Conservation (phyloP, 2,797 vertebrate species). For the Rachycentron canadum region DNA sequence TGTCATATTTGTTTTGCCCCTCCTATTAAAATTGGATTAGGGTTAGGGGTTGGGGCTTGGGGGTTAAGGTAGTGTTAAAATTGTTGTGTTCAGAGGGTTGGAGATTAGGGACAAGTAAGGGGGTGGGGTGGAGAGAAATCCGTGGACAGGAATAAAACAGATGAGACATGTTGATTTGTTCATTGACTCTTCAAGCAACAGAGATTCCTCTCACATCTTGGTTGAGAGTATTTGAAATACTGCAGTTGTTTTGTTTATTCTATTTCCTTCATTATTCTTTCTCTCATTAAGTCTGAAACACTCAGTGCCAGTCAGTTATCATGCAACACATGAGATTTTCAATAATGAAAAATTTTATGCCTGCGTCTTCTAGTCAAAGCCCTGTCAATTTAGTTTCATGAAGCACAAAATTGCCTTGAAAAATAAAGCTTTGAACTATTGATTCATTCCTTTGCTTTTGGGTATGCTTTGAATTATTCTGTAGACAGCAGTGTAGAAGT, state of each 20-base stretch:
- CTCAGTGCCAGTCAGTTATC: slow-evolving; percentile 50
- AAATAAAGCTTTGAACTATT: slow-evolving; percentile 78
- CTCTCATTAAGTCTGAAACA: slow-evolving; percentile 54
- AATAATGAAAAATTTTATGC: slow-evolving; percentile 65
- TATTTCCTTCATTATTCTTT: slow-evolving; percentile 50
- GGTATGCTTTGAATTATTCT: slow-evolving; percentile 71
- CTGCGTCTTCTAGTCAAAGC: slow-evolving; percentile 64
- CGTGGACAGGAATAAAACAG: slow-evolving; percentile 7
- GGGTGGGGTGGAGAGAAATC: not conserved
- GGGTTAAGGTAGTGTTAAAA: not conserved
- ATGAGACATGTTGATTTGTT: slow-evolving; percentile 36
- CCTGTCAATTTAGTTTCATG: slow-evolving; percentile 64
- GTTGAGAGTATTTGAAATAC: slow-evolving; percentile 23
- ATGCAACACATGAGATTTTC: slow-evolving; percentile 54
- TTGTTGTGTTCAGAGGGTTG: not conserved
- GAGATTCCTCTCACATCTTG: slow-evolving; percentile 29
- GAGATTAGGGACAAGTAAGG: slow-evolving; percentile 14
- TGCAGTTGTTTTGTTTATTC: slow-evolving; percentile 47
- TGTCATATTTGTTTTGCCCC: slow-evolving; percentile 5
- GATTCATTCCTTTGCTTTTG: slow-evolving; percentile 72
- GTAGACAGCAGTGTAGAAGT: slow-evolving; percentile 51
- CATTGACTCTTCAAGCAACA: slow-evolving; percentile 28
- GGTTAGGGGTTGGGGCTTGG: no score
- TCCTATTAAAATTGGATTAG: not conserved
- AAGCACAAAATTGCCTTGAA: slow-evolving; percentile 72